Base-by-base conservation (phyloP, 2,797 vertebrate genomes). In the Crotalus adamanteus region DNA sequence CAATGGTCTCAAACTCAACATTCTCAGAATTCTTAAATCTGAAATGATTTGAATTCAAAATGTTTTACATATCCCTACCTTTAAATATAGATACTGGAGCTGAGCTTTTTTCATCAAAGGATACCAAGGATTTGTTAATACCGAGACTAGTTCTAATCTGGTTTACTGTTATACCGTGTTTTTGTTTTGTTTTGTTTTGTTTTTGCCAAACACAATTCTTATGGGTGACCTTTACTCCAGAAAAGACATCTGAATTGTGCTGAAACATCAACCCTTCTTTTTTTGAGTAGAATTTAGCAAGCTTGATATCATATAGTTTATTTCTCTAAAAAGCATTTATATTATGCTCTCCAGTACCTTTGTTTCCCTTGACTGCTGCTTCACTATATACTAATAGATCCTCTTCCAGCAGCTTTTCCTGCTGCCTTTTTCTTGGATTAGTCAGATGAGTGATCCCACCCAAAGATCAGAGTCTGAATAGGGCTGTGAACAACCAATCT, bases 161-260 rank as follows among this genome's bases (percentile, higher is more conserved):
- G 53, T 0, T n/a, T 55, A n/a, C 14, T 9, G 3, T 56, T 20
- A 87, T 31, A 57, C 55, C 1, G 0, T 12, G 7, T 60, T 22
- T 20, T 60, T 25, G 3, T 63, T 61, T 60, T 22, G 3, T 63
- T 61, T 60, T 22, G 20, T 61, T 60, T 61, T 53, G 51, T 26
- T 63, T 93, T 63, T 92, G 89, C 85, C 93, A 93, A 93, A 92
- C 9, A 91, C 53, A 69, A 90, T 96, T 96, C 92, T 95, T 93
- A 90, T 93, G 88, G 78, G 89, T 86, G 31, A 96, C 91, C 90
- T 8, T 69, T 94, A 83, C 92, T 92, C 53, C 91, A 91, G 86
- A 73, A 93, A 69, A 94, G 92, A 12, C 12, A 93, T 37, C 93
- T 51, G 59, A 53, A 53, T 56, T 8, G n/a, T 56, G 31, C n/a